A percentile compares a stretch with the other conserved stretches of the same genome.
Conservation (phyloP, 2,113 vertebrate species). For the Lamprologus lemairii region DNA sequence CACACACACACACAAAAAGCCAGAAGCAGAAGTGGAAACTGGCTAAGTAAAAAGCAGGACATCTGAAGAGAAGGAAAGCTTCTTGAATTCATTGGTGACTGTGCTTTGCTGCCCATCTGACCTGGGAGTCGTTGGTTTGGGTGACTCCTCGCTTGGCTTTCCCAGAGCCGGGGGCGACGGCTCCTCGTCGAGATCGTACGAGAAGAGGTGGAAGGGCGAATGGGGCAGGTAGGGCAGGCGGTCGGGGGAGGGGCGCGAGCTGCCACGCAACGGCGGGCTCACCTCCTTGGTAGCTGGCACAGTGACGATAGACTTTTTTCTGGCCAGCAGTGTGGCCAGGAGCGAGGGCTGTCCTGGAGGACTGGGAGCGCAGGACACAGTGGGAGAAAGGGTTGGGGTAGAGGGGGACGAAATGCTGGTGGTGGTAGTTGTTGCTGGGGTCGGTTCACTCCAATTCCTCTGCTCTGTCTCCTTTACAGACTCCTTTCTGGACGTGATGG, state of each 20-base stretch:
- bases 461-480: constrained; percentile 62
- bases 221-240: constrained; percentile 86
- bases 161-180: not conserved
- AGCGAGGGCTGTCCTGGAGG: constrained; percentile 57
- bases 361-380: not conserved
- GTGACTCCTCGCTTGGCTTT: constrained; percentile 7
- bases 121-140: constrained; percentile 22
- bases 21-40: not conserved
- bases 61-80: not conserved
- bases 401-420: not conserved
- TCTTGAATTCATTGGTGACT: not conserved
- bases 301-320: constrained; percentile 49
- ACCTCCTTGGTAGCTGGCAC: constrained; percentile 57
- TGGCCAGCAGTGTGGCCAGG: constrained; percentile 61
- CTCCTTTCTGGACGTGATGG: constrained; percentile 44
- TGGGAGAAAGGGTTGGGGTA: not conserved
- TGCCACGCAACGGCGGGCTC: constrained; percentile 56
- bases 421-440: not conserved
- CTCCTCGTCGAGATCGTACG: constrained; percentile 84
- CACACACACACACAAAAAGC: not conserved
- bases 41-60: not conserved
- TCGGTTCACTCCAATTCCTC: not conserved
- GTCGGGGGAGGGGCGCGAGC: constrained; percentile 52
- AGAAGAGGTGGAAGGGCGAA: constrained; percentile 91
- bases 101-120: constrained; percentile 19